Conservation (phyloP, 2,888 invertebrate genomes). For the Acrobasis suavella region DNA sequence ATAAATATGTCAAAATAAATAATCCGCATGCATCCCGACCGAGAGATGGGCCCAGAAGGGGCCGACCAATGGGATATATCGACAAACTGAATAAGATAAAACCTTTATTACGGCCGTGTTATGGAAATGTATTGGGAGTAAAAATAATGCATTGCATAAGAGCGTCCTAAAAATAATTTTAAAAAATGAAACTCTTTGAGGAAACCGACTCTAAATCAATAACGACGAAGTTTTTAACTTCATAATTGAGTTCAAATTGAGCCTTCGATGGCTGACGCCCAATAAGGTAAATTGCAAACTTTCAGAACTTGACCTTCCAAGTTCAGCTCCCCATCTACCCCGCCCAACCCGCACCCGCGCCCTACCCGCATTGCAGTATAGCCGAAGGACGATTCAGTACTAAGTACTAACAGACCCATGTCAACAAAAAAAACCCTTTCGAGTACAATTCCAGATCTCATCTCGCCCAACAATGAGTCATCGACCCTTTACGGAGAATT, state of each 20-base stretch:
- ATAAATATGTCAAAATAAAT: no score
- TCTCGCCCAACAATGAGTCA: slow-evolving; percentile 36
- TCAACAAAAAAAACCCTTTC: slow-evolving; percentile 40
- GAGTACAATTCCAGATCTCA: slow-evolving; percentile 34
- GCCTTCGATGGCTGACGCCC: slow-evolving; percentile 47
- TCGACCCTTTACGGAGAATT: slow-evolving; percentile 39
- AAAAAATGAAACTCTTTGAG: slow-evolving; percentile 12
- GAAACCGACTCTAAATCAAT: slow-evolving; percentile 22
- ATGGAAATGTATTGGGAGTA: not conserved
- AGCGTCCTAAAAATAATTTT: not conserved
- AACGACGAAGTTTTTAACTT: slow-evolving; percentile 33
- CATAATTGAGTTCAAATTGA: slow-evolving; percentile 46
- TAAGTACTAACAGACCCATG: slow-evolving; percentile 46
- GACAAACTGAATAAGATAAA: not conserved
- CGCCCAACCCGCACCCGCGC: slow-evolving; percentile 46
- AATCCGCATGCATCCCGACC: no score
- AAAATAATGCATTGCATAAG: not conserved
- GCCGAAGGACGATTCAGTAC: slow-evolving; percentile 60
- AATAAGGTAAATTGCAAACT: slow-evolving; percentile 62
- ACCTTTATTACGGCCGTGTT: not conserved
- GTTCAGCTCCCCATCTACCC: slow-evolving; percentile 53
- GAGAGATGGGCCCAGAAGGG: no score
- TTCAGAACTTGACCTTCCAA: slow-evolving; percentile 74
- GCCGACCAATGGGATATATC: no score
- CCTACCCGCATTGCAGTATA: slow-evolving; percentile 75